Evolutionary conservation across 2,888 invertebrate genomes (phyloP), one percentile per base, ranked within the genome.

Genomic region (Eremobia ochroleuca): DNA sequence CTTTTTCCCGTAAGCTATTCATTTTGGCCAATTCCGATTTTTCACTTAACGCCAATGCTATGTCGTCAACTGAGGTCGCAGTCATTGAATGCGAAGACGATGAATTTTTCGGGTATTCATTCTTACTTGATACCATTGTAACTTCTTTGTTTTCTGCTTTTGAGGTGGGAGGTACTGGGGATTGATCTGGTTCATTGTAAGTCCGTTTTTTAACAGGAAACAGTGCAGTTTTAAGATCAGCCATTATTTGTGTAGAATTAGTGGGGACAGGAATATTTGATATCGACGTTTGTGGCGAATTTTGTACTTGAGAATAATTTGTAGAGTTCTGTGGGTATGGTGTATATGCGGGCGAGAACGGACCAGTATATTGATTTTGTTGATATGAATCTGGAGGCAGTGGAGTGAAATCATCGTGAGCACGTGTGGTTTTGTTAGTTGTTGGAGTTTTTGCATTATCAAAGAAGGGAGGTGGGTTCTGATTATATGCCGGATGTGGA

Each of bases 121-220:
- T 93, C 89, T 95, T 96, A 66, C 65, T 88, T 77, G 92, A 89
- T 31, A 84, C 55, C 6, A 87, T 64, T 25, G 87, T 72, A 61
- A 81, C 71, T 31, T 94, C 95, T 81, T 92, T 94, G 66, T 77
- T 82, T 64, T 95, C 96, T 11, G 89, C 93, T 88, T 91, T 89
- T 55, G 79, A 28, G 28, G 62, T 43, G 40, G 93, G 37, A 40
- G 83, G 77, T 88, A 93, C 77, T 86, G 94, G 73, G 74, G 94
- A 31, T 87, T 92, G 86, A 40, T 96, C 96, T 4, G 94, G 93
- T 87, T 97, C 97, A 90, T 96, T 97, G 85, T 97, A 98, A 55
- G 96, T 97, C 61, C 98, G 95, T 90, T 98, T 98, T 90, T 98
- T 98, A 58, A 98, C 97, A 18, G 98, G 98, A 89, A 97, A 98